A percentile compares a stretch with the other conserved stretches of the same genome.
Conservation (phyloP, 2,113 vertebrate species). For the Cyrtonyx montezumae region DNA sequence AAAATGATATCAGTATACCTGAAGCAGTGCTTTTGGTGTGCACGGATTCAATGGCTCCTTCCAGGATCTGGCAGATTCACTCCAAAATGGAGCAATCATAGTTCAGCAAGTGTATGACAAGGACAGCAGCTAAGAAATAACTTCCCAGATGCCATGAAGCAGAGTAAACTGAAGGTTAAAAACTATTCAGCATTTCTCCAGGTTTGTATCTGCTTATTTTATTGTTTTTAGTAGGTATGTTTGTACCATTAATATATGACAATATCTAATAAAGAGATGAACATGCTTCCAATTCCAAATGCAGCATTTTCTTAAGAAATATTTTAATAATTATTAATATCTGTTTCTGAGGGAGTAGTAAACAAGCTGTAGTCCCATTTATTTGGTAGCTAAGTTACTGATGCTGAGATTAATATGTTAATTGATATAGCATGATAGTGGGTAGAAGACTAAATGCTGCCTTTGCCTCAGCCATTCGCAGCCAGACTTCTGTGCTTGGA, state of each 20-base stretch:
- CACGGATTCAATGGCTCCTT: not conserved
- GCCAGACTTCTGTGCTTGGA: not conserved
- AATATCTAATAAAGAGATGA: not conserved
- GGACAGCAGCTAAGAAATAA: not conserved
- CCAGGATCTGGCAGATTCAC: not conserved
- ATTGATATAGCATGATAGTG: not conserved
- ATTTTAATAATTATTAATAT: not conserved
- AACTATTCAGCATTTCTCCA: not conserved
- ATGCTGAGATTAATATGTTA: not conserved
- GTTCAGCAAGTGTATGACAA: fast-evolving
- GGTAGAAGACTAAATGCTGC: not conserved
- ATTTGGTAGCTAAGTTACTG: not conserved
- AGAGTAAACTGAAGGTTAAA: not conserved
- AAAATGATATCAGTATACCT: not conserved
- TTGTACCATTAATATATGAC: fast-evolving
- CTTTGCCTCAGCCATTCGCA: not conserved
- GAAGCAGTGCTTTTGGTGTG: not conserved
- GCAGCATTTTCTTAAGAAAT: not conserved
- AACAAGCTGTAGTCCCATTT: not conserved
- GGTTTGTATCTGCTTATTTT: not conserved
- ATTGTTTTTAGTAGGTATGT: not conserved
- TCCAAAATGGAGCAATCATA: not conserved
- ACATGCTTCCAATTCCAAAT: not conserved
- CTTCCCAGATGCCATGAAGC: not conserved
- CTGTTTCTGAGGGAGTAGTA: not conserved